phyloP scores from a whole-genome alignment of 1,140 invertebrate genomes.

The Tetranychus urticae region DNA sequence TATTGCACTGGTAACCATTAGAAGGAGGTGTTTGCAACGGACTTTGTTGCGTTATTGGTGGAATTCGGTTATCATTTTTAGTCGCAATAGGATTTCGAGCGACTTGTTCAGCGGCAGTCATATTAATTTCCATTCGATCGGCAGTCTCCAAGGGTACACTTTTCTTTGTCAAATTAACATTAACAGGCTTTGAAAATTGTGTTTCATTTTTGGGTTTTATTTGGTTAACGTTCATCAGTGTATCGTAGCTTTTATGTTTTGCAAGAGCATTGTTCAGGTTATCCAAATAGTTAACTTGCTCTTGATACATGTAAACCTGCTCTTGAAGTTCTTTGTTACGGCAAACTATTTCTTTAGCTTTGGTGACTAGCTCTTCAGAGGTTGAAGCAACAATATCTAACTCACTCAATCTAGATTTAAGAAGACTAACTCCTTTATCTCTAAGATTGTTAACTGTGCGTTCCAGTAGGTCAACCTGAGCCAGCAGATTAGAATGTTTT shows the following conservation, averaged over 20 bases:
- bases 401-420: slow-evolving; percentile 71
- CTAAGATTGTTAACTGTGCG: slow-evolving; percentile 31
- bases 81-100: background rate
- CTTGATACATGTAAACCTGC: slow-evolving; percentile 52
- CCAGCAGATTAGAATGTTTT: slow-evolving; percentile 37
- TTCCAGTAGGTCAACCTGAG: slow-evolving; percentile 29
- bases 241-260: background rate
- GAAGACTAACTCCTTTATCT: slow-evolving; percentile 62
- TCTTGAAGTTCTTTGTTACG: slow-evolving; percentile 70
- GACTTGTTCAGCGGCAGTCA: background rate
- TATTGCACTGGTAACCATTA: background rate
- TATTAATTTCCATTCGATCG: background rate
- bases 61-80: background rate
- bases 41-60: background rate
- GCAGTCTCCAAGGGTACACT: too few species aligned
- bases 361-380: slow-evolving; percentile 55
- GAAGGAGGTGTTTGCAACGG: background rate
- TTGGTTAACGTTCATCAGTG: background rate
- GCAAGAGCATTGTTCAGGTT: slow-evolving; percentile 16
- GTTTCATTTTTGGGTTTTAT: too few species aligned
- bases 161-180: too few species aligned
- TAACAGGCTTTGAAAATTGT: too few species aligned
- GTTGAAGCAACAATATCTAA: slow-evolving; percentile 58
- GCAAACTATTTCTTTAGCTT: slow-evolving; percentile 70
- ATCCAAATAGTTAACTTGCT: slow-evolving; percentile 34